Base-by-base conservation (phyloP, 1,140 invertebrate genomes). In the Musca domestica region DNA sequence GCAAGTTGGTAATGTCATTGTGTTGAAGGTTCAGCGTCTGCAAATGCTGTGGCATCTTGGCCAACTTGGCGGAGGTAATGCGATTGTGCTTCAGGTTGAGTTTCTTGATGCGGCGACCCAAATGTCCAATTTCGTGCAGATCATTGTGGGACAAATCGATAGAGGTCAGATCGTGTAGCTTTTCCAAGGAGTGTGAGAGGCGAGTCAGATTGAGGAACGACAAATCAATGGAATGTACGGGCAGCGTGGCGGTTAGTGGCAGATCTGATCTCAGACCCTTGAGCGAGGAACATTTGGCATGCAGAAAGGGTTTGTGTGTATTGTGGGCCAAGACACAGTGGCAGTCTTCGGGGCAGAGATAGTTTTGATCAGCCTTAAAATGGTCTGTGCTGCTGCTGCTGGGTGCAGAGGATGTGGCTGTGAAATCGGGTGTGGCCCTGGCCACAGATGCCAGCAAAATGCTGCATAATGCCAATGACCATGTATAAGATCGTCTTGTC, bases 11-110 rank as follows among this genome's bases (percentile, higher is more conserved):
- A 70, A 89, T 82, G 27, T 85, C 78, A 80, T 88, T 89, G 70
- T 86, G 83, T 67, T 86, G 85, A 78, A 89, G 82, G 77, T 89
- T 86, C 73, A 89, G 81, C 34, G 85, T 83, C 80, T 86, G 85
- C 69, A 89, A 77, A 74, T 86, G 85, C 70, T 79, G 82, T n/a
- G 88, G 87, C 73, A 89, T 74, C 71, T 83, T 79, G 15, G 76
- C 66, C 19, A 87, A 72, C 69, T 84, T 84, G 12, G 85, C 74
- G 19, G 80, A 82, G 71, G 83, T 83, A 67, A 89, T 78, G 52
- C 82, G 83, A 73, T 89, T 89, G 48, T 84, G 83, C 30, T 83
- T 85, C 30, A 88, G 74, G 74, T 86, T 86, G 7, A 89, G 75
- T 70, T 85, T 85, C 56, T 86, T 86, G 66, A 88, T 81, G 74